These are phyloP conservation scores for Periophthalmus magnuspinnatus DNA, from an alignment of 2,797 vertebrate species.

Conservation along the genomic window DNA sequence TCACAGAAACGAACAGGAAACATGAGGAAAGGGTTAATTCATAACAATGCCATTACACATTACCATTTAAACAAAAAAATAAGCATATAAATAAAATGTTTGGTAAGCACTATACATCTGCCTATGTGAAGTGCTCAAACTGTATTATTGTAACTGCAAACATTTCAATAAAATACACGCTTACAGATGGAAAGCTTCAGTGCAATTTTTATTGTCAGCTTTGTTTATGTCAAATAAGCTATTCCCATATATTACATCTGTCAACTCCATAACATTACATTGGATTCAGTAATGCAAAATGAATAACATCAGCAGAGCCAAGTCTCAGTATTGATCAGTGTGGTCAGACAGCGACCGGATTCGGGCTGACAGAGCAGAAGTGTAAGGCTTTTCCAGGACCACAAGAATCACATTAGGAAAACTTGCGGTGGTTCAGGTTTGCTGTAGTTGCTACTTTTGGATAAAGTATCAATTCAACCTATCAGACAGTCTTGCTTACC, in stretches of 20 bases:
- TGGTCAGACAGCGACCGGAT: conserved; percentile 6
- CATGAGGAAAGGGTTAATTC: neutral
- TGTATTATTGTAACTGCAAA: neutral
- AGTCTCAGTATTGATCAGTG: conserved; percentile 7
- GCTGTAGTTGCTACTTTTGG: conserved; percentile 2
- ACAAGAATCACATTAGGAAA: conserved; percentile 8
- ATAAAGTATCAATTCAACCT: conserved; percentile 8
- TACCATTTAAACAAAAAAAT: too few species aligned
- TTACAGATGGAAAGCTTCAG: neutral
- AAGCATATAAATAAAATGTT: neutral
- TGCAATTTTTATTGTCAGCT: conserved; percentile 8
- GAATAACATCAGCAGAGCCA: conserved; percentile 13
- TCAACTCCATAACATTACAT: conserved; percentile 1
- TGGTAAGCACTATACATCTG: conserved; percentile 1
- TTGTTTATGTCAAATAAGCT: conserved; percentile 9
- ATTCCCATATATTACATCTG: conserved; percentile 10
- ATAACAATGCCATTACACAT: neutral
- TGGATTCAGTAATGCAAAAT: conserved; percentile 4
- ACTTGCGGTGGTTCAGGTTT: neutral
- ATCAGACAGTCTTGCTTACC: conserved; percentile 3
- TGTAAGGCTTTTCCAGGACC: conserved; percentile 1
- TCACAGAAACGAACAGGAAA: neutral
- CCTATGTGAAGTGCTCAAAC: conserved; percentile 5
- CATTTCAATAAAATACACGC: conserved; percentile 3
- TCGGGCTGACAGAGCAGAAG: conserved; percentile 7